phyloP scores from a whole-genome alignment of 2,113 vertebrate species.

The Furnarius figulus region DNA sequence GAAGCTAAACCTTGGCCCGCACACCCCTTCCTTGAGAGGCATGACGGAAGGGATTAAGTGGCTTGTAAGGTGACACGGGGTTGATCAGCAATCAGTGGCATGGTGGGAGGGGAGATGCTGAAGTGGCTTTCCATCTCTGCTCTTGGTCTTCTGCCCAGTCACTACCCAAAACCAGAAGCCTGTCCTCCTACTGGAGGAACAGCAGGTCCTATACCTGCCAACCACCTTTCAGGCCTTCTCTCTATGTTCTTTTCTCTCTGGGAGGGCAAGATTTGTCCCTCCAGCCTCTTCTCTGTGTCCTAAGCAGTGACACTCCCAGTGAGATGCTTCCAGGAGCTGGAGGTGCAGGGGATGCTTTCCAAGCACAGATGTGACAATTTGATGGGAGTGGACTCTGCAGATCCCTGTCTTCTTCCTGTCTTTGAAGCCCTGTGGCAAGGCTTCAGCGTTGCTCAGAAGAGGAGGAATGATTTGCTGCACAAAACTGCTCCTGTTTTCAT shows the following conservation, averaged over 20 bases:
- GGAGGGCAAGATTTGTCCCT: not conserved
- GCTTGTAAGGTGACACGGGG: slow-evolving; percentile 66
- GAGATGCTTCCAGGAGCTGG: not conserved
- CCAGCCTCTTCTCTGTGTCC: not conserved
- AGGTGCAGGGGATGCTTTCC: not conserved
- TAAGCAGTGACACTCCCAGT: not conserved
- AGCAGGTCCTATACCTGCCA: not conserved
- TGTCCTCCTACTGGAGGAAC: not conserved
- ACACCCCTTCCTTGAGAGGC: slow-evolving; percentile 44
- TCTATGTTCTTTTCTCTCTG: not conserved
- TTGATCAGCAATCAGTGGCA: not conserved
- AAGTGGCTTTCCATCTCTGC: slow-evolving; percentile 13
- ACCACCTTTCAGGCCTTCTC: not conserved
- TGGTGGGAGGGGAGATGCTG: slow-evolving; percentile 26
- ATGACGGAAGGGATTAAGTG: slow-evolving; percentile 66
- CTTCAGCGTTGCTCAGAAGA: not conserved
- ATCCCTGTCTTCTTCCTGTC: not conserved
- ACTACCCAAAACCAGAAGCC: not conserved
- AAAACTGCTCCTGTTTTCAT: not conserved
- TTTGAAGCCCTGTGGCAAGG: not conserved
- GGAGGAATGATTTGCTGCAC: not conserved
- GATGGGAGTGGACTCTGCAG: not conserved
- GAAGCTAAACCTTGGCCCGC: slow-evolving; percentile 33
- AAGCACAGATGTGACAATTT: not conserved
- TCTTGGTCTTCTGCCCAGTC: not conserved